A percentile compares a stretch with the other conserved stretches of the same genome.
Evolutionary conservation across 2,888 invertebrate species (phyloP).

Genomic region (Phlogophora meticulosa): DNA sequence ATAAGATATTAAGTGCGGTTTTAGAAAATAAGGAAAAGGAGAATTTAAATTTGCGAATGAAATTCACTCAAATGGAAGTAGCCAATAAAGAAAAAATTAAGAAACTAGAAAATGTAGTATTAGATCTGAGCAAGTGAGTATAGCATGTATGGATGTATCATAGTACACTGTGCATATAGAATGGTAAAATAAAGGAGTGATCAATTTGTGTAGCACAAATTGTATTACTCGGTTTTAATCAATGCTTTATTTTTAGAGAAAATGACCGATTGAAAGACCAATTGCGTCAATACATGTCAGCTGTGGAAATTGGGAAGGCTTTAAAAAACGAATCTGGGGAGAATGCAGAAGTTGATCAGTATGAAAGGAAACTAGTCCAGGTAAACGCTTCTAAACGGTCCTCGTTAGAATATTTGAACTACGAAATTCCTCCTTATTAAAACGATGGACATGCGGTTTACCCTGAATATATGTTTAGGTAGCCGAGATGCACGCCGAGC

Average conservation of each 20-base stretch:
- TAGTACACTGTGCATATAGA: not conserved
- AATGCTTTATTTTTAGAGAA: slow-evolving; percentile 91
- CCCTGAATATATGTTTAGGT: slow-evolving; percentile 89
- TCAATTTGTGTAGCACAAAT: not conserved
- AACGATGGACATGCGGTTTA: not conserved
- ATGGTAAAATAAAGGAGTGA: not conserved
- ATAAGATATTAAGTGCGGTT: slow-evolving; percentile 77
- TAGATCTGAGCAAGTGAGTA: slow-evolving; percentile 92
- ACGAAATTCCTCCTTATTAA: not conserved
- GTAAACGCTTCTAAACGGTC: slow-evolving; percentile 81
- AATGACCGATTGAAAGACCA: slow-evolving; percentile 96
- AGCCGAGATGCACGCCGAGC: slow-evolving; percentile 98
- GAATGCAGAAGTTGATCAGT: slow-evolving; percentile 94
- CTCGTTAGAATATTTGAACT: not conserved
- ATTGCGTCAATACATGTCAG: slow-evolving; percentile 96
- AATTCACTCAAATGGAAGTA: slow-evolving; percentile 87
- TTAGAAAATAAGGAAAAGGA: slow-evolving; percentile 88
- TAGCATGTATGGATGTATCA: not conserved
- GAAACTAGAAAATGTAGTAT: slow-evolving; percentile 90
- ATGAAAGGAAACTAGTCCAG: slow-evolving; percentile 96
- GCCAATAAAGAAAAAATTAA: slow-evolving; percentile 86
- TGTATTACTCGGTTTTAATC: not conserved
- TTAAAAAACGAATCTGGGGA: slow-evolving; percentile 90
- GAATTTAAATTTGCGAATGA: slow-evolving; percentile 89
- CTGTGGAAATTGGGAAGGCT: slow-evolving; percentile 97